Percentiles rank a stretch among this genome's conserved stretches.
phyloP scores from a whole-genome alignment of 2,888 invertebrate genomes.

The Limnephilus marmoratus region DNA sequence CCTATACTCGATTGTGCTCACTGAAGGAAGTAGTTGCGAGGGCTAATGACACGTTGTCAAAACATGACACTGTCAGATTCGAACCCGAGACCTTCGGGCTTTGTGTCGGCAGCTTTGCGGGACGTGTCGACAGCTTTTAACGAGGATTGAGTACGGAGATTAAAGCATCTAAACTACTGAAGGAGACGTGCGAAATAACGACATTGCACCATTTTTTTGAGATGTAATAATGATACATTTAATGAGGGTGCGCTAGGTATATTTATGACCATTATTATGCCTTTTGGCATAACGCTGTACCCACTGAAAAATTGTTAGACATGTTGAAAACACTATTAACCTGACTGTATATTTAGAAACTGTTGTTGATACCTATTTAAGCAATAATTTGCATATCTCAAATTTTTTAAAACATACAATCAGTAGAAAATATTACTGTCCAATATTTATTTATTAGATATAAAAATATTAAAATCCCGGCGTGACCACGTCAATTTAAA shows the following conservation, averaged over 20 bases:
- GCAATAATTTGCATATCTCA: too few relatives aligned
- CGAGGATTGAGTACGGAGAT: constrained; percentile 1
- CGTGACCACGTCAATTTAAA: too few relatives aligned
- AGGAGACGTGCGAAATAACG: neutral
- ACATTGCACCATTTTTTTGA: neutral
- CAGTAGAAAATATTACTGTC: too few relatives aligned
- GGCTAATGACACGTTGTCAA: constrained; percentile 54
- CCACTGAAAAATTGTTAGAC: too few relatives aligned
- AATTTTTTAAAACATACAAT: too few relatives aligned
- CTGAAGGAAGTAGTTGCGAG: constrained; percentile 30
- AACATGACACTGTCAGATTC: constrained; percentile 51
- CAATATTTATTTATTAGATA: too few relatives aligned
- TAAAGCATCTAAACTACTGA: neutral
- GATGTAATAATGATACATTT: neutral
- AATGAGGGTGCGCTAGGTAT: neutral
- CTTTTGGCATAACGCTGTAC: too few relatives aligned
- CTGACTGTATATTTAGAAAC: too few relatives aligned
- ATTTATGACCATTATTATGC: neutral
- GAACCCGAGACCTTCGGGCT: constrained; percentile 8
- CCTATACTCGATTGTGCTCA: neutral
- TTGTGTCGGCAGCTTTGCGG: constrained; percentile 33
- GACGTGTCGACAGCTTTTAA: neutral
- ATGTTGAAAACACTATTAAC: too few relatives aligned
- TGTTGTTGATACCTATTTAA: too few relatives aligned
- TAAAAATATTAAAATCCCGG: too few relatives aligned